Evolutionary conservation across 2,113 vertebrate species (phyloP).

Genomic region (Apaloderma vittatum): DNA sequence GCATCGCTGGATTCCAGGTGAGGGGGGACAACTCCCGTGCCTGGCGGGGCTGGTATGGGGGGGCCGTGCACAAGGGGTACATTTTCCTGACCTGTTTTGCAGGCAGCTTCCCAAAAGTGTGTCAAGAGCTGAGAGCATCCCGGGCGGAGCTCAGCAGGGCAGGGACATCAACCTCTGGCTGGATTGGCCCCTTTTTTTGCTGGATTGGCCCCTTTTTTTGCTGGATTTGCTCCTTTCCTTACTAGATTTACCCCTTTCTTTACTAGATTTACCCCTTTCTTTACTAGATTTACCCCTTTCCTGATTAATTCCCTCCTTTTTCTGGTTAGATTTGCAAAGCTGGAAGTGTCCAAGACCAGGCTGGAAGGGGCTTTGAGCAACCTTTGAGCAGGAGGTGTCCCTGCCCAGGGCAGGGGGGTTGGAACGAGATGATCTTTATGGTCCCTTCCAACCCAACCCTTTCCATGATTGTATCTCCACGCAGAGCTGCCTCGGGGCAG

Average conservation of each 20-base stretch:
- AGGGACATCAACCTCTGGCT: background rate
- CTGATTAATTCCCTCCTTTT: no score
- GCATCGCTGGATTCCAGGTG: background rate
- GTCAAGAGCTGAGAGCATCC: background rate
- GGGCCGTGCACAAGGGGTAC: background rate
- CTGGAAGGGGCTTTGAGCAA: no score
- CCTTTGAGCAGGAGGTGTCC: no score
- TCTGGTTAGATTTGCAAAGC: background rate
- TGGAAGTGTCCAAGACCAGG: background rate
- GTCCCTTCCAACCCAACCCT: no score
- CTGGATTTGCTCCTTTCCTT: background rate
- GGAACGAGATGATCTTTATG: no score
- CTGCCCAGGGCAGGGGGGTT: no score
- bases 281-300: background rate
- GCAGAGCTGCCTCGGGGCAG: background rate
- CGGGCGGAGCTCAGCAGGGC: background rate
- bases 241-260: background rate
- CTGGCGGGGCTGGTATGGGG: background rate
- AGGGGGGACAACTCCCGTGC: no score
- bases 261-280: background rate
- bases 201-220: background rate
- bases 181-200: background rate
- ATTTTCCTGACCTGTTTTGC: background rate
- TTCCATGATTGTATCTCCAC: no score
- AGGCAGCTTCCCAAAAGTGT: background rate